Percentiles rank a stretch among this genome's conserved stretches.
Evolutionary conservation across 2,113 vertebrate genomes (phyloP).

Genomic region (Hippolais icterina): DNA sequence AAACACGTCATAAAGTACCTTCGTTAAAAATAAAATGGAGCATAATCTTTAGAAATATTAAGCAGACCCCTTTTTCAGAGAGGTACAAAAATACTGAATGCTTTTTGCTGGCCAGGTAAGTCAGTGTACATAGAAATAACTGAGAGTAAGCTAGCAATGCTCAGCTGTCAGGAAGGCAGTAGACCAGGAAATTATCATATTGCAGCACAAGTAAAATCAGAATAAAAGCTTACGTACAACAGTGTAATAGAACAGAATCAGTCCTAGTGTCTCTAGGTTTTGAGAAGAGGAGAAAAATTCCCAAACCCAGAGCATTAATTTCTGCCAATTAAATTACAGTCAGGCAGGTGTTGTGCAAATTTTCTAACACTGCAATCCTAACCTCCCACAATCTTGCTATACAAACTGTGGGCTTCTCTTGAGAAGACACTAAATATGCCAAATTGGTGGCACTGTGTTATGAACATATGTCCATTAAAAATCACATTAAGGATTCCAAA

Average conservation of each 20-base stretch:
- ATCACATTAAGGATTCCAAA: conserved; percentile 66
- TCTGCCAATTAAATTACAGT: conserved; percentile 64
- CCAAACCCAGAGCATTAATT: conserved; percentile 36
- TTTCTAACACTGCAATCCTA: conserved; percentile 64
- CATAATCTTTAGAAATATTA: neutral
- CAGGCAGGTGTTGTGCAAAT: conserved; percentile 66
- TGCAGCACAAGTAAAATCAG: neutral
- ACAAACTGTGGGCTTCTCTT: conserved; percentile 68
- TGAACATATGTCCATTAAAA: conserved; percentile 68
- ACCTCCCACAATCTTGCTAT: conserved; percentile 69
- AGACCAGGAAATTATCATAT: neutral
- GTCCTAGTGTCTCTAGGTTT: neutral
- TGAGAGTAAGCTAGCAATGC: neutral
- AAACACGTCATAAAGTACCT: neutral
- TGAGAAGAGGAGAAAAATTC: neutral
- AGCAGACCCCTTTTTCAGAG: neutral
- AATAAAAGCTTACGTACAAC: neutral
- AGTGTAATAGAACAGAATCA: neutral
- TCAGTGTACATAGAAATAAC: neutral
- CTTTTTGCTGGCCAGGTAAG: neutral
- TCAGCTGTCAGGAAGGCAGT: neutral
- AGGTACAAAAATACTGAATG: neutral
- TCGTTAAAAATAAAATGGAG: neutral
- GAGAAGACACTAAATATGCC: conserved; percentile 68
- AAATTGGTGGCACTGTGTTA: conserved; percentile 59